Conservation (phyloP, 2,797 vertebrate genomes). For the Pristis pectinata region DNA sequence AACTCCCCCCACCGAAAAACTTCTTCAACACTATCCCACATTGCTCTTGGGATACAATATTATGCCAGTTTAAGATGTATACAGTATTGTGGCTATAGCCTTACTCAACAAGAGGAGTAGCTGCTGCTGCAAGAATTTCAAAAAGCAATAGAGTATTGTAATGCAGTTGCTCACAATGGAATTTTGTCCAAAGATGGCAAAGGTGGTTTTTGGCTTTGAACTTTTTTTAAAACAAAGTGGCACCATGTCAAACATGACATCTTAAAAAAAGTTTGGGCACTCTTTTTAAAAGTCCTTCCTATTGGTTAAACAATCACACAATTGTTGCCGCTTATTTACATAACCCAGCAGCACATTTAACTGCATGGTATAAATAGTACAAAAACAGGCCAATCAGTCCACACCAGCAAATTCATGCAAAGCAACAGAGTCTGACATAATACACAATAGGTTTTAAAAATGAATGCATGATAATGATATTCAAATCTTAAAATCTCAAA, state of each 20-base stretch:
- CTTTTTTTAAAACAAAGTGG: background rate
- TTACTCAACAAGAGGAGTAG: background rate
- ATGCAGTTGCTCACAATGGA: background rate
- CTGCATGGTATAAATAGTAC: no score
- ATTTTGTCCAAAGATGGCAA: background rate
- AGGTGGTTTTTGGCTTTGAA: background rate
- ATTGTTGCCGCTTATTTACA: background rate
- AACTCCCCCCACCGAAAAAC: no score
- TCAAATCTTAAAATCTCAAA: background rate
- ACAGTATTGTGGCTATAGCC: background rate
- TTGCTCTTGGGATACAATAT: background rate
- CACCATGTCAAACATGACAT: background rate
- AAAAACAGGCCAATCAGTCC: no score
- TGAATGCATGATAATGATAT: background rate
- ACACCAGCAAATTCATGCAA: background rate
- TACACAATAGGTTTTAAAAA: background rate
- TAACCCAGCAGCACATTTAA: no score
- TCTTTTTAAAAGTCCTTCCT: background rate
- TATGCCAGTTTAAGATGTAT: no score
- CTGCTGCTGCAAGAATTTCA: background rate
- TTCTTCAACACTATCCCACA: no score
- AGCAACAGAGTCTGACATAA: background rate
- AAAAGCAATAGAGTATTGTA: background rate
- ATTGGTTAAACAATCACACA: background rate
- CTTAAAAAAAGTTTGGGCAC: background rate